Conservation (phyloP, 2,113 vertebrate species). For the Cottus gobio region DNA sequence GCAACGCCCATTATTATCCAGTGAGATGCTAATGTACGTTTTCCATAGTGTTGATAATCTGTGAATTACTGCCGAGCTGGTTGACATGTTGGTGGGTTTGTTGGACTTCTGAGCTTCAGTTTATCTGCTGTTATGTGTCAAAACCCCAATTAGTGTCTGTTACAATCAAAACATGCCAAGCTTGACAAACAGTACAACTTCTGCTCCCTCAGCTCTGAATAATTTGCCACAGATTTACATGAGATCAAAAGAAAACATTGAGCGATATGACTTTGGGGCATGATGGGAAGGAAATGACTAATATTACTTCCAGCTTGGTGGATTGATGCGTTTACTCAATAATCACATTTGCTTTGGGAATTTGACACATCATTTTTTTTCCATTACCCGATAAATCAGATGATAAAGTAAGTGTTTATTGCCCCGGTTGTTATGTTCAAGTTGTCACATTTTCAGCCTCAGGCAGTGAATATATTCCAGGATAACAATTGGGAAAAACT, state of each 20-base stretch:
- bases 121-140: not conserved
- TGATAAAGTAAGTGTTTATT: slow-evolving; percentile 20
- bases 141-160: slow-evolving; percentile 4
- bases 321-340: slow-evolving; percentile 36
- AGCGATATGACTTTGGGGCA: slow-evolving; percentile 33
- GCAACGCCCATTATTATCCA: not conserved
- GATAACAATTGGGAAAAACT: not conserved
- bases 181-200: slow-evolving; percentile 37
- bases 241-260: slow-evolving; percentile 56
- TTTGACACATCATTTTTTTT: slow-evolving; percentile 1
- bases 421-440: slow-evolving; percentile 25
- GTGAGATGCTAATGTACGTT: not conserved
- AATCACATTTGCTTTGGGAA: slow-evolving; percentile 34
- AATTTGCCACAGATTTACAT: slow-evolving; percentile 47
- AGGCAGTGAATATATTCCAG: not conserved
- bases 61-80: not conserved
- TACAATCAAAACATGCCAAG: slow-evolving; percentile 5
- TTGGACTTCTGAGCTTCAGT: not conserved
- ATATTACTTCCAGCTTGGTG: slow-evolving; percentile 26
- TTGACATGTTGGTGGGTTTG: not conserved
- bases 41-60: not conserved
- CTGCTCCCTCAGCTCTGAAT: slow-evolving; percentile 44
- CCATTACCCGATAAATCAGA: not conserved
- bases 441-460: not conserved
- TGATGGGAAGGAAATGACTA: slow-evolving; percentile 44